These are phyloP conservation scores for Luperina nickerlii DNA, from an alignment of 2,888 invertebrate species.

Conservation along the genomic window DNA sequence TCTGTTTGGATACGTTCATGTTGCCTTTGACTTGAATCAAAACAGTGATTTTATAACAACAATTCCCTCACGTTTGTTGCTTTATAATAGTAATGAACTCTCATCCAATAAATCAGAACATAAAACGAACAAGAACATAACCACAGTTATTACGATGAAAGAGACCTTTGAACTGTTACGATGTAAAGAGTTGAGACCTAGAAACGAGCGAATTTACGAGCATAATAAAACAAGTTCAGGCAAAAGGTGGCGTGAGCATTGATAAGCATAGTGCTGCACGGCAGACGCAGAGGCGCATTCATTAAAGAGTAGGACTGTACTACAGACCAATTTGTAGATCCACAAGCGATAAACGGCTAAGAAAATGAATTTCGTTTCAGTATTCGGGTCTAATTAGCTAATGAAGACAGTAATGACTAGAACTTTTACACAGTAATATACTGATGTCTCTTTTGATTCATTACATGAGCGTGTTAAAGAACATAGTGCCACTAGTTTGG, in stretches of 20 bases:
- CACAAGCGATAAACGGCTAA: conserved; percentile 45
- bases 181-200: conserved; percentile 55
- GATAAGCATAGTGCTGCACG: conserved; percentile 64
- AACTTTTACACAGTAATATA: conserved; percentile 22
- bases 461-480: conserved; percentile 23
- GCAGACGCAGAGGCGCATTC: conserved; percentile 63
- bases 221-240: conserved; percentile 57
- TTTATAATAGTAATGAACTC: conserved; percentile 13
- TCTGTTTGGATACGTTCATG: not conserved
- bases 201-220: conserved; percentile 56
- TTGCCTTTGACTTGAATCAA: not conserved
- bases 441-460: conserved; percentile 33
- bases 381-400: conserved; percentile 49
- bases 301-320: conserved; percentile 52
- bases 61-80: not conserved
- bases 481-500: conserved; percentile 30
- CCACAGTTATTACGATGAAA: conserved; percentile 37
- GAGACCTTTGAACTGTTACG: conserved; percentile 53
- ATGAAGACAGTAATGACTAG: conserved; percentile 31
- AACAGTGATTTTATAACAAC: not conserved
- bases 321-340: conserved; percentile 55
- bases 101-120: conserved; percentile 32
- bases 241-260: conserved; percentile 59
- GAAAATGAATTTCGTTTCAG: conserved; percentile 41
- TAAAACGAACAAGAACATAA: conserved; percentile 33